These are phyloP conservation scores for Thermophis baileyi DNA, from an alignment of 2,113 vertebrate genomes.

Conservation along the genomic window DNA sequence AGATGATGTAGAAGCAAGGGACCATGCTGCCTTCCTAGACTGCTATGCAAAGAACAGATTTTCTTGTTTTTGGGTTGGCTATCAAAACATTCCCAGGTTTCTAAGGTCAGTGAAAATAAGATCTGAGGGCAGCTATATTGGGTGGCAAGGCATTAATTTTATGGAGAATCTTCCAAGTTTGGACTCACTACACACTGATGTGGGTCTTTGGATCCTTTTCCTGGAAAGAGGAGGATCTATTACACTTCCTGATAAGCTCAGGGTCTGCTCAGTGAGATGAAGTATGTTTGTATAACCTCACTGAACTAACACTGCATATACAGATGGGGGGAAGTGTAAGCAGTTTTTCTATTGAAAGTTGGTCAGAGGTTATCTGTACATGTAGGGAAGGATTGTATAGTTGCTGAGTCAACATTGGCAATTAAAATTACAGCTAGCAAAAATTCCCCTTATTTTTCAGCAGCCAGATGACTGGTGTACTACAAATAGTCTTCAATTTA, in stretches of 20 bases:
- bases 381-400: not conserved
- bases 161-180: not conserved
- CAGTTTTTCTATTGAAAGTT: not conserved
- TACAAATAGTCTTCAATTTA: not conserved
- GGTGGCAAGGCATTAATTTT: not conserved
- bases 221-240: not conserved
- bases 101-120: not conserved
- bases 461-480: not conserved
- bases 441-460: not conserved
- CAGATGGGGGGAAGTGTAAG: not conserved
- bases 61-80: not conserved
- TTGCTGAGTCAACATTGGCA: not conserved
- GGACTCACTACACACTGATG: not conserved
- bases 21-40: not conserved
- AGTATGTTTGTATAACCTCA: not conserved
- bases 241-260: not conserved
- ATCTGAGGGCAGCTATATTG: not conserved
- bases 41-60: not conserved
- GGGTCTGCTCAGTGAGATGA: not conserved
- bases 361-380: not conserved
- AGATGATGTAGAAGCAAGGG: not conserved
- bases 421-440: not conserved
- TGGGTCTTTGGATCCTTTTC: not conserved
- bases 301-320: not conserved
- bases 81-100: constrained; percentile 20